phyloP scores from a whole-genome alignment of 2,797 vertebrate species.

The Esox lucius region DNA sequence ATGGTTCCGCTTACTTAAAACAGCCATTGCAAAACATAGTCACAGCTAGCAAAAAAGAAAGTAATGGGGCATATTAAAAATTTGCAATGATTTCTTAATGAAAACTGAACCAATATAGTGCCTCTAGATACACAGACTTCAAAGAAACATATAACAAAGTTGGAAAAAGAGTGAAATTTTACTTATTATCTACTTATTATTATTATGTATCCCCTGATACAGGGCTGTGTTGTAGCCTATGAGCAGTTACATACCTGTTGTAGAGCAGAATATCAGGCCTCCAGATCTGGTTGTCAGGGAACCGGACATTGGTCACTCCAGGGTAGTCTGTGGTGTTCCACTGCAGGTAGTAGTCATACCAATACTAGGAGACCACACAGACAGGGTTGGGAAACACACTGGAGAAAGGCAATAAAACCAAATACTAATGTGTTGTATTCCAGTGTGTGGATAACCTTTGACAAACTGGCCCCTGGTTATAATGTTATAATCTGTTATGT shows the following conservation, averaged over 20 bases:
- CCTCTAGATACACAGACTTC: too few species aligned
- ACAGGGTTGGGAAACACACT: neutral
- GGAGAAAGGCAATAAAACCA: neutral
- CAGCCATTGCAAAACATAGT: too few species aligned
- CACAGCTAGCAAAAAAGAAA: too few species aligned
- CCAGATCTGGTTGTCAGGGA: slow-evolving; percentile 88
- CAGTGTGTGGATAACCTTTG: neutral
- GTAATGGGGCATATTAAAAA: too few species aligned
- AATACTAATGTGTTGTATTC: neutral
- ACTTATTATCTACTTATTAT: too few species aligned
- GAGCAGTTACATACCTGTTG: slow-evolving; percentile 78
- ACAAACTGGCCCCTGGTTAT: too few species aligned
- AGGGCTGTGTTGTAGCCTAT: neutral
- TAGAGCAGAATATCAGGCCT: slow-evolving; percentile 90
- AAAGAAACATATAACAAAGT: too few species aligned
- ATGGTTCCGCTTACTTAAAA: too few species aligned
- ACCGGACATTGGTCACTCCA: slow-evolving; percentile 84
- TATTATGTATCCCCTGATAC: neutral
- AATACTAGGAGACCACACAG: slow-evolving; percentile 69
- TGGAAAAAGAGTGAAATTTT: neutral
- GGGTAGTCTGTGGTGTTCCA: slow-evolving; percentile 88
- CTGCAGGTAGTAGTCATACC: slow-evolving; percentile 87
- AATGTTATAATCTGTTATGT: too few species aligned
- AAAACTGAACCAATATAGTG: too few species aligned
- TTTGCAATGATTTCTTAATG: too few species aligned